Conservation (phyloP, 2,888 invertebrate species). For the Xanthorhoe designata region DNA sequence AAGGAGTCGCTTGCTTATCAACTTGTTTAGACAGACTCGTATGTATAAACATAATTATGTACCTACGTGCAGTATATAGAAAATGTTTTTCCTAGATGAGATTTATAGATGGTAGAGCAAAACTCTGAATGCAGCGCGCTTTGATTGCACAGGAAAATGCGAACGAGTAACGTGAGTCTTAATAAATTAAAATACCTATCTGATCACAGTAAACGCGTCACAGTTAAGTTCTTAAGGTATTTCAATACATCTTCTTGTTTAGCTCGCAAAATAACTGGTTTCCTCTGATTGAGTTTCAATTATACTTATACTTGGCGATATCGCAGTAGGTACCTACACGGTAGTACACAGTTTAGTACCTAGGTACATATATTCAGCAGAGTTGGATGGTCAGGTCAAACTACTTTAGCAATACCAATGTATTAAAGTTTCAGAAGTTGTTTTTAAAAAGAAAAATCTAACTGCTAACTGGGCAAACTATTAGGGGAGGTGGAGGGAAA, state of each 20-base stretch:
- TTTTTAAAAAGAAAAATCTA: too few species aligned
- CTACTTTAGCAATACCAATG: too few species aligned
- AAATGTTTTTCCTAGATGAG: conserved; percentile 18
- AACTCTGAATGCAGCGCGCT: conserved; percentile 26
- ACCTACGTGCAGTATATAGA: conserved; percentile 31
- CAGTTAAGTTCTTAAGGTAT: not conserved
- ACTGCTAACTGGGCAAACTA: too few species aligned
- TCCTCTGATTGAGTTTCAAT: not conserved
- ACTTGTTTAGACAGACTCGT: conserved; percentile 27
- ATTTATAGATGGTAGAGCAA: conserved; percentile 23
- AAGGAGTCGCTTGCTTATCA: conserved; percentile 17
- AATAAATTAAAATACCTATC: conserved; percentile 9
- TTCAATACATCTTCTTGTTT: not conserved
- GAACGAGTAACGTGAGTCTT: conserved; percentile 6
- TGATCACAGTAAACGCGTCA: not conserved
- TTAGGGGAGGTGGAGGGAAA: too few species aligned
- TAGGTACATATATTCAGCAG: too few species aligned
- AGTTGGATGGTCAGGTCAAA: too few species aligned
- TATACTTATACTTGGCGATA: too few species aligned
- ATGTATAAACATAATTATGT: not conserved
- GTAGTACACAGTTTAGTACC: too few species aligned
- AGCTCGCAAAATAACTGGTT: not conserved
- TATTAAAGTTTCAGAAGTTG: too few species aligned
- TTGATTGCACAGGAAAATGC: conserved; percentile 24
- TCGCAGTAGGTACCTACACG: too few species aligned